Evolutionary conservation across 2,113 vertebrate species (phyloP).

Genomic region (Chiloscyllium plagiosum): DNA sequence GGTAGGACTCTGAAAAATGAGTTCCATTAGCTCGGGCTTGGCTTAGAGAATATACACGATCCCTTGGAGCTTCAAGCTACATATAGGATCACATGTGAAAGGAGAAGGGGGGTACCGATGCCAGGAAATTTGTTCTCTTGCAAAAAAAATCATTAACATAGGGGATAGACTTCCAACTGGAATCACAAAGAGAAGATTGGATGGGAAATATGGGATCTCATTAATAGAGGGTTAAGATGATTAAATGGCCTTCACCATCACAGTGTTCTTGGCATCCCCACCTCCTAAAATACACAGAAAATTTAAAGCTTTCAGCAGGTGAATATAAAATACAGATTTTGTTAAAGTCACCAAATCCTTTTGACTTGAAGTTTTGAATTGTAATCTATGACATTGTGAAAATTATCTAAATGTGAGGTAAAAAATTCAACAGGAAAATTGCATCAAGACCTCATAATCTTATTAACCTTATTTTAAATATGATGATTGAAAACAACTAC

Average conservation of each 20-base stretch:
- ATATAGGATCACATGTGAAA: background rate
- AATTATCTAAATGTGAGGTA: background rate
- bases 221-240: background rate
- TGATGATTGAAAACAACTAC: background rate
- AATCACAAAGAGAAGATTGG: background rate
- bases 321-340: background rate
- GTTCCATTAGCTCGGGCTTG: background rate
- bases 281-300: background rate
- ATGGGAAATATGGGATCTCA: background rate
- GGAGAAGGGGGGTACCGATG: background rate
- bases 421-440: background rate
- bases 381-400: background rate
- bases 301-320: background rate
- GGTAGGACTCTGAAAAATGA: background rate
- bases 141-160: background rate
- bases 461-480: background rate
- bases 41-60: background rate
- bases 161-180: background rate
- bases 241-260: background rate
- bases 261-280: background rate
- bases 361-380: background rate
- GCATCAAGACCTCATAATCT: background rate
- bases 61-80: background rate
- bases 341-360: background rate
- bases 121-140: background rate